phyloP scores from a whole-genome alignment of 2,797 vertebrate species.

The Peromyscus attwateri region DNA sequence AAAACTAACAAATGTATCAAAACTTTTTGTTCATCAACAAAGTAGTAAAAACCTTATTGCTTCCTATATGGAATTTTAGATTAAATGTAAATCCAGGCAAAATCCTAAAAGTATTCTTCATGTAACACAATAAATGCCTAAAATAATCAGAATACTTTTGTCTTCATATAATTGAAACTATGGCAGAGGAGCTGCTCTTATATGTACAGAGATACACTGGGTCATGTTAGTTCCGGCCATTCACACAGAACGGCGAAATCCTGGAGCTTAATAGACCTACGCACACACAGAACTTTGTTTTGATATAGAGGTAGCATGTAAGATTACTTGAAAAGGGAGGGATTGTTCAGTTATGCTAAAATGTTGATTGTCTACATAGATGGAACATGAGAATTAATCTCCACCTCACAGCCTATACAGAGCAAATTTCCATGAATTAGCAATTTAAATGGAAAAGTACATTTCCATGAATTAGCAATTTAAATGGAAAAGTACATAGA shows the following conservation, averaged over 20 bases:
- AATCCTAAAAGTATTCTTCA: constrained; percentile 40
- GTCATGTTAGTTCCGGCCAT: not conserved
- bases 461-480: constrained; percentile 31
- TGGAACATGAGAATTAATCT: constrained; percentile 26
- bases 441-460: constrained; percentile 48
- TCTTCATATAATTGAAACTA: not conserved
- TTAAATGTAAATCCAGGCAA: constrained; percentile 15
- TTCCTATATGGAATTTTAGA: not conserved
- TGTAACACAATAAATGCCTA: not conserved
- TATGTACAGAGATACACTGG: not conserved
- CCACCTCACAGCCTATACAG: not conserved
- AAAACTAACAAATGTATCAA: not conserved
- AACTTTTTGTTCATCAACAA: not conserved
- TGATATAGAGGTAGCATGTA: not conserved
- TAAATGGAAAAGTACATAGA: constrained; percentile 39
- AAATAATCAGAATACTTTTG: constrained; percentile 9
- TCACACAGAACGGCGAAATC: constrained; percentile 5
- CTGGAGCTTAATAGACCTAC: not conserved
- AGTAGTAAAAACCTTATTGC: constrained; percentile 15
- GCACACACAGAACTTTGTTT: constrained; percentile 13
- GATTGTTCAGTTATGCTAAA: not conserved
- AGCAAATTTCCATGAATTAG: constrained; percentile 34
- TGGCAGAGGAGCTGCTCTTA: not conserved
- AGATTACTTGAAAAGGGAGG: constrained; percentile 4
- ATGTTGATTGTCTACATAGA: not conserved